Evolutionary conservation across 2,888 invertebrate species (phyloP), one percentile per base, ranked within the genome.

Genomic region (Miltochrista miniata): DNA sequence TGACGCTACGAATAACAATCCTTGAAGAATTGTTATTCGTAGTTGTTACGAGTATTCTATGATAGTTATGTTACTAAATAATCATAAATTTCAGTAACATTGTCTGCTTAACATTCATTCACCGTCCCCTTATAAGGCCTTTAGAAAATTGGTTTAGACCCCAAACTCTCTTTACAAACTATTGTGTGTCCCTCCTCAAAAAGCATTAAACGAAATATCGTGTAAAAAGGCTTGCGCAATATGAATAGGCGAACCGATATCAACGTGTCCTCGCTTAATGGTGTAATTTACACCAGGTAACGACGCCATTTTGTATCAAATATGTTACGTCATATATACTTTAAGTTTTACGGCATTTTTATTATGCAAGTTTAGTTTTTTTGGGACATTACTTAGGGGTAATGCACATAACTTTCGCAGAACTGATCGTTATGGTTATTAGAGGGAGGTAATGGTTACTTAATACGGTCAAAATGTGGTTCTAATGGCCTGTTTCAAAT

Each of bases 271-370:
- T 59, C n/a, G n/a, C n/a, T n/a, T 69, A 68, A 73, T 70, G 69
- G 66, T 52, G 68, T 59, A 59, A 74, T 76, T 76, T 71, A 50
- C 64, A 63, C 51, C 72, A 75, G 72, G 74, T 78, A 79, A 78
- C 70, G 71, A 64, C 67, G 65, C 64, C 68, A 67, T 74, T 71
- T 67, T 67, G 72, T 75, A 74, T 76, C 65, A 64, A 66, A 55
- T 62, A 48, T 64, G 61, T 54, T 64, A 60, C 48, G 51, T 59
- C 60, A 64, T 62, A 67, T 59, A 58, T 48, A 48, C 54, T 64
- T 53, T 53, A 64, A 74, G 65, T 72, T 73, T 74, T 71, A 76
- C 72, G 45, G 60, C 61, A 14, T 55, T n/a, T n/a, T n/a, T n/a
- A 74, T 62, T 61, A 61, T n/a, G n/a, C 56, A 48, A 51, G 48